Evolutionary conservation across 2,113 vertebrate genomes (phyloP).

Genomic region (Calonectris borealis): DNA sequence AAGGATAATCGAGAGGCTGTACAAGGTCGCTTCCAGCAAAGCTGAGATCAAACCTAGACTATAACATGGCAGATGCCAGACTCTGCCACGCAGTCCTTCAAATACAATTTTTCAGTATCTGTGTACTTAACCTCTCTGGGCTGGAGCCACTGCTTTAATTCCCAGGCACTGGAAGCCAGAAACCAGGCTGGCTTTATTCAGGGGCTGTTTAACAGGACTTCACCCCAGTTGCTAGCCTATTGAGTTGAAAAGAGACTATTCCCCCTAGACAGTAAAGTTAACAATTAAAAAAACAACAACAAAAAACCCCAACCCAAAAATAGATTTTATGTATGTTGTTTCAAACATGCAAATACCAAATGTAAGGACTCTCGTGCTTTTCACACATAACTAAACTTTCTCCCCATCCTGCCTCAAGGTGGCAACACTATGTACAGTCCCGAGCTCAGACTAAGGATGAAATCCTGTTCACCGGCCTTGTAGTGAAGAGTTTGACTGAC

Average conservation of each 20-base stretch:
- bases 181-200: background rate
- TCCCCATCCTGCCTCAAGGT: conserved; percentile 16
- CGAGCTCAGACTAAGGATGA: background rate
- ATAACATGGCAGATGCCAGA: background rate
- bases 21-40: background rate
- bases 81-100: background rate
- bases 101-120: background rate
- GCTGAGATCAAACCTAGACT: conserved; percentile 1
- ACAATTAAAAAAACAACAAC: background rate
- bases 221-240: background rate
- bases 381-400: background rate
- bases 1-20: conserved; percentile 26
- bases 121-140: background rate
- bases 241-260: background rate
- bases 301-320: background rate
- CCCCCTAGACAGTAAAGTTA: background rate
- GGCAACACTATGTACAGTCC: background rate
- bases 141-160: background rate
- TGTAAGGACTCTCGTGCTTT: background rate
- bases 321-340: background rate
- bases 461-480: background rate
- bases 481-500: background rate
- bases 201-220: background rate
- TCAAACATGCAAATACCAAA: background rate
- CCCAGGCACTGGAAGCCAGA: background rate